Evolutionary conservation across 2,113 vertebrate species (phyloP).

Genomic region (Trogon melanurus): DNA sequence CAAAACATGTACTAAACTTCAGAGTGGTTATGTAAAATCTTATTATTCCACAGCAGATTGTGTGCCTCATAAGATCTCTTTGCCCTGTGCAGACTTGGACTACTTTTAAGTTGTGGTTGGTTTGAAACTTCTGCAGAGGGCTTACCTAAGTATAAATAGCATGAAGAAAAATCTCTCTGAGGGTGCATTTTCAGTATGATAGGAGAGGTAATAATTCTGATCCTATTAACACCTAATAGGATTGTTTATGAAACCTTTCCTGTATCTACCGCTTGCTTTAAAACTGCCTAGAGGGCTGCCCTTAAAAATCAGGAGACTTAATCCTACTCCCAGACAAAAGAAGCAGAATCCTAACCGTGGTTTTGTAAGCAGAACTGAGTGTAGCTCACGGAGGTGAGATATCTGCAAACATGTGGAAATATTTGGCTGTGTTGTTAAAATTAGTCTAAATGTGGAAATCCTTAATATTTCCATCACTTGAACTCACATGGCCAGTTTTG

Average conservation of each 20-base stretch:
- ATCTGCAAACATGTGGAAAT: background rate
- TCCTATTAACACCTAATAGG: slow-evolving; percentile 50
- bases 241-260: slow-evolving; percentile 14
- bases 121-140: background rate
- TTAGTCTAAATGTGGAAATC: background rate
- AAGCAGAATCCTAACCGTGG: background rate
- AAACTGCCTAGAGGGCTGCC: background rate
- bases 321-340: slow-evolving; percentile 11
- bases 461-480: background rate
- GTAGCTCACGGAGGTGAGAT: background rate
- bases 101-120: background rate
- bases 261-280: background rate
- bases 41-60: background rate
- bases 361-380: background rate
- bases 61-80: background rate
- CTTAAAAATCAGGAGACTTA: background rate
- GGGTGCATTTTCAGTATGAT: background rate
- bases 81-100: background rate
- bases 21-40: background rate
- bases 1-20: background rate
- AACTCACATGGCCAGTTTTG: background rate
- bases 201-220: slow-evolving; percentile 15
- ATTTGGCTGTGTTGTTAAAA: background rate
- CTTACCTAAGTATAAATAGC: background rate
- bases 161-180: background rate